A percentile compares a stretch with the other conserved stretches of the same genome.
Evolutionary conservation across 37 sponge, comb jelly and placozoan species (phyloP).

Genomic region (Hexactinellida sp.): DNA sequence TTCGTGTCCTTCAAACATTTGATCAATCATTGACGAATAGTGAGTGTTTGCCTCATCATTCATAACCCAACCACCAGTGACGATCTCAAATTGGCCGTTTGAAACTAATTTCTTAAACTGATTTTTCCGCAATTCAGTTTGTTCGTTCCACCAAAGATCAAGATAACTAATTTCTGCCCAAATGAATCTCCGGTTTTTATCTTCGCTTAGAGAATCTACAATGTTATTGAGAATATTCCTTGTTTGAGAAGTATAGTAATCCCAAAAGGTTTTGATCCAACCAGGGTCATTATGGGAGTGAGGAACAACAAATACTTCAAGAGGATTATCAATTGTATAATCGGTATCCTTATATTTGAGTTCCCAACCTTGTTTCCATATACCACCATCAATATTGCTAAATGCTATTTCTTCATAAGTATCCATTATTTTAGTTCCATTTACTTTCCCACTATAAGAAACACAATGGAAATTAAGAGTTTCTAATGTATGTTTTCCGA

Average conservation of each 20-base stretch:
- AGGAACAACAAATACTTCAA: slow-evolving; percentile 72
- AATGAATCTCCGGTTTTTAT: slow-evolving; percentile 46
- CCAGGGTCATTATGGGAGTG: slow-evolving; percentile 95
- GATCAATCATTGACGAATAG: slow-evolving; percentile 88
- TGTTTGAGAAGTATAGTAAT: slow-evolving; percentile 55
- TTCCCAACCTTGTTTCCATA: slow-evolving; percentile 83
- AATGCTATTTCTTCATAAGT: slow-evolving; percentile 46
- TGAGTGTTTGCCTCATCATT: slow-evolving; percentile 97
- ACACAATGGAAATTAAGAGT: background rate
- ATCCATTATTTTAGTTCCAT: slow-evolving; percentile 26
- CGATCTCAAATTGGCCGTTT: slow-evolving; percentile 80
- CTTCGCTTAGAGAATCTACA: slow-evolving; percentile 30
- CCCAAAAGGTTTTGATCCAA: slow-evolving; percentile 68
- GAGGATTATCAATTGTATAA: slow-evolving; percentile 26
- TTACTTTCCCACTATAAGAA: background rate
- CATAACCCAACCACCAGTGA: slow-evolving; percentile 98
- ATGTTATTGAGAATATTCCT: slow-evolving; percentile 53
- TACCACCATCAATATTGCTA: slow-evolving; percentile 64
- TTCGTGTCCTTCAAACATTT: slow-evolving; percentile 79
- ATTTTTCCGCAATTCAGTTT: slow-evolving; percentile 18
- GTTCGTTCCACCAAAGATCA: slow-evolving; percentile 75
- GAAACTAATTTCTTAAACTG: slow-evolving; percentile 35
- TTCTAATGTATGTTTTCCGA: background rate
- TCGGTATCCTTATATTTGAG: slow-evolving; percentile 33
- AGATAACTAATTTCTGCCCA: slow-evolving; percentile 87